These are phyloP conservation scores for Plectrocnemia conspersa DNA, from an alignment of 1,140 invertebrate species.

Conservation along the genomic window DNA sequence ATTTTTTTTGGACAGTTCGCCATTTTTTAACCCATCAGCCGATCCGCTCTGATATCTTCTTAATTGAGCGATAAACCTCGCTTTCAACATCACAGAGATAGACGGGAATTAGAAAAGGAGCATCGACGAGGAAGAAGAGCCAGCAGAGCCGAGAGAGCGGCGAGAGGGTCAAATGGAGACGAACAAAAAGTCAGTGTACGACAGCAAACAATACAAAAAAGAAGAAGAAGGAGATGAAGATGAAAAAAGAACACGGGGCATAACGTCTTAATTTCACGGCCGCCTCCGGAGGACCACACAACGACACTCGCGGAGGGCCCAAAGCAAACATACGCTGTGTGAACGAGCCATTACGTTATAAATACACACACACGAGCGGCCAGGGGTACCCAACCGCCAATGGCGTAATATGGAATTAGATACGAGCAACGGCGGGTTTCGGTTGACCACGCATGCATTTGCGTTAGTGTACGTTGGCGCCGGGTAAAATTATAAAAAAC, in stretches of 20 bases:
- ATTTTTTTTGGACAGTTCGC: no score
- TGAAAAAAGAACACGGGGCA: no score
- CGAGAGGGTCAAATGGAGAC: background rate
- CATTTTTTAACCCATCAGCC: background rate
- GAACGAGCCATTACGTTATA: slow-evolving; percentile 10
- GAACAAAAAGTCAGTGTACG: slow-evolving; percentile 10
- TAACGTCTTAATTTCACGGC: slow-evolving; percentile 26
- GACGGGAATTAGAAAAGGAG: slow-evolving; percentile 2
- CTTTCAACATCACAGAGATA: background rate
- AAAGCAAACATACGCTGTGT: slow-evolving; percentile 20
- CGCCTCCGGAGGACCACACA: slow-evolving; percentile 23
- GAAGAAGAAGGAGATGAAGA: no score
- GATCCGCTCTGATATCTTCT: background rate
- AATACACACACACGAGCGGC: slow-evolving; percentile 11
- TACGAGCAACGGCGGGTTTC: no score
- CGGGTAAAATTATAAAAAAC: no score
- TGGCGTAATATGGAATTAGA: no score
- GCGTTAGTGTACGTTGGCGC: no score
- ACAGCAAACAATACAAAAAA: slow-evolving; percentile 12
- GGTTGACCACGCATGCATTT: no score
- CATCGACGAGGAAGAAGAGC: no score
- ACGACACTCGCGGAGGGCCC: slow-evolving; percentile 5
- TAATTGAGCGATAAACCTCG: background rate
- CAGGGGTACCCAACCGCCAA: slow-evolving; percentile 3
- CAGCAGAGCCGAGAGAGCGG: background rate